Percentiles rank a stretch among this genome's conserved stretches.
phyloP scores from a whole-genome alignment of 2,888 invertebrate species.

The Drosophila hamatofila region DNA sequence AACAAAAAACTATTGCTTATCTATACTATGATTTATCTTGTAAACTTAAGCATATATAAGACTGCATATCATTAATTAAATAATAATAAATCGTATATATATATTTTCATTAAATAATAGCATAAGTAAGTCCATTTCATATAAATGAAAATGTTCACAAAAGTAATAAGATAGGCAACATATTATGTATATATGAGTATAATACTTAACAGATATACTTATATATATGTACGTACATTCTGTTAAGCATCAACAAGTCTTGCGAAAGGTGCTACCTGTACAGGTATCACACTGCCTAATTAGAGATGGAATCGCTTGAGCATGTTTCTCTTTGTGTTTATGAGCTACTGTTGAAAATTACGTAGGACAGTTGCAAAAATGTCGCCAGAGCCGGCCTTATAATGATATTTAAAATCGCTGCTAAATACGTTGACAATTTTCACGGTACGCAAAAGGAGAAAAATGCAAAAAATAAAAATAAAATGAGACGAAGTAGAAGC shows the following conservation, averaged over 20 bases:
- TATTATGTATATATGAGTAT: too few relatives aligned
- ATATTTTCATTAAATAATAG: neutral
- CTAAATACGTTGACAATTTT: constrained; percentile 80
- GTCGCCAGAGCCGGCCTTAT: constrained; percentile 51
- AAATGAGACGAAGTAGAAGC: neutral
- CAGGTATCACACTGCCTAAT: constrained; percentile 33
- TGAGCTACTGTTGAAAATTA: constrained; percentile 71
- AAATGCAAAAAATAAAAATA: neutral
- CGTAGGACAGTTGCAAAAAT: constrained; percentile 59
- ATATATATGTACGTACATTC: neutral
- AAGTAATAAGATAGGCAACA: neutral
- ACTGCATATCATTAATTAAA: neutral
- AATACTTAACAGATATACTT: neutral
- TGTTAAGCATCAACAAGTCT: neutral
- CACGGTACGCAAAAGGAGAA: constrained; percentile 53
- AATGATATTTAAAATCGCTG: constrained; percentile 79
- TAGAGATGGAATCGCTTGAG: constrained; percentile 35
- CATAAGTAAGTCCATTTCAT: too few relatives aligned
- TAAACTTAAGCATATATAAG: too few relatives aligned
- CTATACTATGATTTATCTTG: too few relatives aligned
- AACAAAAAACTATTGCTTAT: too few relatives aligned
- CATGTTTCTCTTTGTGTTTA: constrained; percentile 47
- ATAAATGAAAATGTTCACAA: neutral
- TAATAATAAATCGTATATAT: neutral
- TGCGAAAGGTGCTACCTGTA: neutral